A percentile compares a stretch with the other conserved stretches of the same genome.
Evolutionary conservation across 2,888 invertebrate species (phyloP).

Genomic region (Elysia crispata): DNA sequence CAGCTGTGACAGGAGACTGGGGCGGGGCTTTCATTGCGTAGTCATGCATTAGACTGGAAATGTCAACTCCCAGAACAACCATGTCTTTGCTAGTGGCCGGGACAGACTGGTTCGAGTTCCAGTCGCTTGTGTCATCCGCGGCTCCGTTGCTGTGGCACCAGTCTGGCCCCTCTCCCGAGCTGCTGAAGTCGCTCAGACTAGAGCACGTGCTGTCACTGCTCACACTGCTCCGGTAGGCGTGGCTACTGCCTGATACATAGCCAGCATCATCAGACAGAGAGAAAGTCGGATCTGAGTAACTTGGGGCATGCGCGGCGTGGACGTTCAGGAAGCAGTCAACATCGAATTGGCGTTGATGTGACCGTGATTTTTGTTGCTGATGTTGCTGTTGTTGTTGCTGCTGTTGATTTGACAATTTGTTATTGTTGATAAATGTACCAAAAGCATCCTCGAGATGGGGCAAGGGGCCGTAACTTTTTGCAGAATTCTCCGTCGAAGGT

Average conservation of each 20-base stretch:
- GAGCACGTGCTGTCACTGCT: constrained; percentile 38
- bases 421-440: constrained; percentile 32
- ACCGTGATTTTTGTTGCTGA: no score
- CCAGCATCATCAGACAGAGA: background rate
- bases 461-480: constrained; percentile 15
- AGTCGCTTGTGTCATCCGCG: constrained; percentile 52
- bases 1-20: constrained; percentile 6
- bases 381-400: no score
- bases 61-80: constrained; percentile 76
- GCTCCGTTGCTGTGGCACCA: no score
- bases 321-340: background rate
- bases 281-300: background rate
- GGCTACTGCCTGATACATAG: background rate
- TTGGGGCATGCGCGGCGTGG: background rate
- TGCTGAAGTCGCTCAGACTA: constrained; percentile 61
- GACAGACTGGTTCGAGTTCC: background rate
- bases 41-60: constrained; percentile 72
- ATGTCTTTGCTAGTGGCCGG: constrained; percentile 61
- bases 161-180: background rate
- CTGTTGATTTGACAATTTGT: constrained; percentile 14
- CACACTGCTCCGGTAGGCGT: background rate
- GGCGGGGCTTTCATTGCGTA: constrained; percentile 59
- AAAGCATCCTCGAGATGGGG: constrained; percentile 46
- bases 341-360: background rate
- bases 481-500: background rate